Evolutionary conservation across 1,140 invertebrate genomes (phyloP).

Genomic region (Chelonus insularis): DNA sequence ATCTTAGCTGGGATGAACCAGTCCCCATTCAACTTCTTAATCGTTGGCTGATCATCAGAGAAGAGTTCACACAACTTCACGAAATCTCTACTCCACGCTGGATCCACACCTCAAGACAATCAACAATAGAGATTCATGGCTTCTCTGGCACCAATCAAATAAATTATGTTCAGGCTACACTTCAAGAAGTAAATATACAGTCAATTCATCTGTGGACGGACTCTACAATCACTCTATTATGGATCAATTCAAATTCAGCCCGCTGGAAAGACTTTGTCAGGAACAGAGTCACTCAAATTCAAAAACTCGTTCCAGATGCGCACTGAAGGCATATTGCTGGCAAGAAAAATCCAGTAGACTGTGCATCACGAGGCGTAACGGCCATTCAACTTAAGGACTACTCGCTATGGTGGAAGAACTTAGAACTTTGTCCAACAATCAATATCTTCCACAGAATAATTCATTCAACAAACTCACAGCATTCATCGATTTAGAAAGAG

Average conservation of each 20-base stretch:
- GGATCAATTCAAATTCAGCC: not conserved
- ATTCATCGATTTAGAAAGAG: not conserved
- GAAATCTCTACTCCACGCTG: slow-evolving; percentile 32
- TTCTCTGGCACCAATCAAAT: slow-evolving; percentile 27
- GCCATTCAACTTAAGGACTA: not conserved
- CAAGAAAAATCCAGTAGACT: not conserved
- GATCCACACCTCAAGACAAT: slow-evolving; percentile 9
- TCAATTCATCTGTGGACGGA: slow-evolving; percentile 6
- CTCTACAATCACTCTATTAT: not conserved
- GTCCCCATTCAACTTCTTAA: slow-evolving; percentile 2
- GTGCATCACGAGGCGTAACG: not conserved
- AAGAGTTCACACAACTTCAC: slow-evolving; percentile 20
- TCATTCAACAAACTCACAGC: not conserved
- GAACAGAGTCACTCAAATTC: not conserved
- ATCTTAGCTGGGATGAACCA: slow-evolving; percentile 29
- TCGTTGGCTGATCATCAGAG: slow-evolving; percentile 15
- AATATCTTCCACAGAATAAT: not conserved
- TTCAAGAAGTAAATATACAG: not conserved
- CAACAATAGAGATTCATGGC: slow-evolving; percentile 31
- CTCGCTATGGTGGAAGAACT: slow-evolving; percentile 6
- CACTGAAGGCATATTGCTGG: not conserved
- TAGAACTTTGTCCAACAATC: not conserved
- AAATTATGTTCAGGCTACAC: not conserved
- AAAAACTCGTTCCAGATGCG: slow-evolving; percentile 2
- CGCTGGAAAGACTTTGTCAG: not conserved